Evolutionary conservation across 2,113 vertebrate genomes (phyloP).

Genomic region (Ardeotis arabs): DNA sequence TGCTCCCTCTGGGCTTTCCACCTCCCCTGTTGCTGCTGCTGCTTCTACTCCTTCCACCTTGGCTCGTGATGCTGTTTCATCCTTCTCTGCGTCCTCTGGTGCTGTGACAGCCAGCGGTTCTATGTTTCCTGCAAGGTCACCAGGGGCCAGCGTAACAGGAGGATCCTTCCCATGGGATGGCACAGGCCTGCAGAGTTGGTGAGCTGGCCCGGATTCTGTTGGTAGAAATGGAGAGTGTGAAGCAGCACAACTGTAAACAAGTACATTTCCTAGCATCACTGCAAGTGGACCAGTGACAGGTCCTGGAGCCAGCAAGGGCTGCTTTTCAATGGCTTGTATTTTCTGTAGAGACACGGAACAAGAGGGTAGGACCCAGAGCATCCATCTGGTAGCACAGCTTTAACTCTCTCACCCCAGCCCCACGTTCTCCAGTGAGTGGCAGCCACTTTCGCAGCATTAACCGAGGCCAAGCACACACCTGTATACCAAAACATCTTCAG

Average conservation of each 20-base stretch:
- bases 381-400: background rate
- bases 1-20: background rate
- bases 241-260: background rate
- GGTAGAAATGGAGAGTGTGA: background rate
- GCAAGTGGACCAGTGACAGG: background rate
- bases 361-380: background rate
- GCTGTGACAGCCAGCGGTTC: background rate
- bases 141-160: background rate
- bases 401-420: background rate
- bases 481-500: background rate
- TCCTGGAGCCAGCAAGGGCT: background rate
- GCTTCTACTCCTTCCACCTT: background rate
- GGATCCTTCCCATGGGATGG: background rate
- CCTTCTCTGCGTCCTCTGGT: background rate
- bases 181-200: fast-evolving
- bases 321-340: background rate
- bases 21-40: background rate
- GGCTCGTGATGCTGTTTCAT: fast-evolving
- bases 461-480: background rate
- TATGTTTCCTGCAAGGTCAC: background rate
- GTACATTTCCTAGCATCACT: background rate
- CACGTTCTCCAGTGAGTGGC: background rate
- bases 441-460: background rate
- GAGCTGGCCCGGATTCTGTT: background rate
- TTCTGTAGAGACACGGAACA: background rate